Evolutionary conservation across 1,140 invertebrate genomes (phyloP), one percentile per base, ranked within the genome.

Genomic region (Phthorimaea operculella): DNA sequence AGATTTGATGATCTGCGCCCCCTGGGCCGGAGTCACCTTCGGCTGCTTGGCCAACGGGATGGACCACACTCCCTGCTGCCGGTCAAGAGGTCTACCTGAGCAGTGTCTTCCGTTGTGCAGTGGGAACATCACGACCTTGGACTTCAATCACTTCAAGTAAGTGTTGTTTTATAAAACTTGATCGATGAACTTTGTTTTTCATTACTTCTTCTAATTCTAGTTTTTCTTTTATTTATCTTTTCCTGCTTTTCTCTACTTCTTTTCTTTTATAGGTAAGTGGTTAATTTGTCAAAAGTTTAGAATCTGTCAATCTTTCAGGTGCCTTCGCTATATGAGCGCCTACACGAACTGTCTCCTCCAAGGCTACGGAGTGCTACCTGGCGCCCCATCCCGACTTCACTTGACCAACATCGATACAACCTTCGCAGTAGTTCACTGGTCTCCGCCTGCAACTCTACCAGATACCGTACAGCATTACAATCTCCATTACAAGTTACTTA

Each of bases 1-100:
- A 57, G 93, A 95, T 75, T 84, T 94, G 63, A 94, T 95, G 90
- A 93, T 94, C 28, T 95, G 94, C 76, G 93, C 93, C 0, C 92
- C 93, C 0, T 94, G 92, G 92, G 92, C 92, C 1, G 88, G 90
- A 0, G 89, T 90, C 16, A 93, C 92, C 2, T 95, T 95, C 70
- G 89, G 89, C 3, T 95, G 94, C 70, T 83, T 95, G 51, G 90
- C 92, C 12, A 93, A 94, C 67, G 91, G 92, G 1, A 88, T 92
- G 57, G 93, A 95, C 83, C 93, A 95, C 79, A 92, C 91, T 1
- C 90, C 91, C 0, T 96, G 93, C 83, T 95, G 94, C 70, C 86
- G 88, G 16, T 87, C 90, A 0, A 83, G 91, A 33, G 93, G 93
- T 0, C 87, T 96, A 8, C 92, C 93, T 0, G 86, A 89, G 0